Base-by-base conservation (phyloP, 2,797 vertebrate species). In the Lithobates sylvaticus region DNA sequence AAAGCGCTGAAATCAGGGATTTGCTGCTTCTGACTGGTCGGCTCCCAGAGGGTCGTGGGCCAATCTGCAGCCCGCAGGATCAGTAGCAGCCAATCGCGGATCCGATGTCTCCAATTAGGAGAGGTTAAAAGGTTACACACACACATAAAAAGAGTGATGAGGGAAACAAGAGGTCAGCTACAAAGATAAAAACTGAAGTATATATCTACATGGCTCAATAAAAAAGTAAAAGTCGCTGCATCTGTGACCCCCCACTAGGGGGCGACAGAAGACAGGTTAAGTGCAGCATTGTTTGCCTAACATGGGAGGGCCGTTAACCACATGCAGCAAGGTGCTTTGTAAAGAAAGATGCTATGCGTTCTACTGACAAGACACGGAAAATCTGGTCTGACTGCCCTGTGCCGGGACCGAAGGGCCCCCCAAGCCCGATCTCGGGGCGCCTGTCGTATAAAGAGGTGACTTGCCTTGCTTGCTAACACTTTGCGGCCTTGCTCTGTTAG, bases 1-100 rank as follows among this genome's bases (percentile, higher is more conserved):
- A 95, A 95, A 95, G 94, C 92, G 88, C 71, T 83, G 61, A 83
- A 61, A 81, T 72, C 79, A 23, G 16, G n/a, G 70, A 44, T 34
- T 42, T 21, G 54, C 5, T 5, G 8, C n/a, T 81, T 81, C 54
- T 29, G 32, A 72, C 23, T 23, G 6, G 16, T 15, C 0, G 61
- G 58, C 64, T 65, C 4, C 36, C 76, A 47, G 10, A 26, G 68
- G 23, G 77, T 26, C 6, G 6, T 3, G 36, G 13, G 10, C 34
- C 32, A 68, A 61, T 16, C 32, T 29, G 36, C 10, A 6, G 7
- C 21, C 3, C 18, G 29, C 10, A 44, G 39, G 39, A 15, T 1
- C 34, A 64, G 16, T 73, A 73, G 50, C 36, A 34, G 54, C 69
- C 34, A 29, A 39, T 81, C 34, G 26, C 21, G 18, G 50, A 72